Evolutionary conservation across 2,113 vertebrate species (phyloP), one percentile per base, ranked within the genome.

Genomic region (Oryzias celebensis): DNA sequence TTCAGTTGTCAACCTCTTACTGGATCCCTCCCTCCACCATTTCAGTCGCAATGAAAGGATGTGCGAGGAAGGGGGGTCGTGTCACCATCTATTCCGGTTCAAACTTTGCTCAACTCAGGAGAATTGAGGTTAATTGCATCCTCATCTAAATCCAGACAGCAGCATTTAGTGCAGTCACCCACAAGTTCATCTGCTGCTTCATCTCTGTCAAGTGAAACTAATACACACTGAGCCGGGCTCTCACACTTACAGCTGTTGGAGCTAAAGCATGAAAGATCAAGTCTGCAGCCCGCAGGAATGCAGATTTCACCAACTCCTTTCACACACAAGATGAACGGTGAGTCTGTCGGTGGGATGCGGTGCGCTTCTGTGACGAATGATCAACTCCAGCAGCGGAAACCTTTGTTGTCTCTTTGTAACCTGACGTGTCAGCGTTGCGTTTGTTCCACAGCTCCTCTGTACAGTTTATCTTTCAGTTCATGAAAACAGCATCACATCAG

Each of bases 401-500:
- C 64, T 76, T 64, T 67, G 64, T 77, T 64, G 58, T 65, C 58
- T 41, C 45, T 44, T 15, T 48, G 43, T 70, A 69, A 41, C 45
- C 24, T 45, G 50, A 62, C 16, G 26, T 73, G 63, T 62, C 15
- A 20, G 58, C 60, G 52, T 71, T 65, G 42, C 52, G 47, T 61
- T 53, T 60, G 70, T 65, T 52, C 13, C 65, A 69, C 69, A 65
- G 62, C 50, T 57, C 62, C 23, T 55, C 62, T 59, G 66, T 16
- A 6, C 31, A 22, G 69, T 74, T 81, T 78, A 74, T 78, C 69
- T 66, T 53, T 18, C 58, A 71, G 70, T 31, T 70, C 78, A 80
- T 63, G 67, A 77, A 68, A 77, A 59, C 60, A 45, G 49, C 61
- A 43, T 73, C 52, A 71, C 58, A 77, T 82, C 85, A 70, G 24